Conservation (phyloP, 1,140 invertebrate species). For the Glossosoma conforme region DNA sequence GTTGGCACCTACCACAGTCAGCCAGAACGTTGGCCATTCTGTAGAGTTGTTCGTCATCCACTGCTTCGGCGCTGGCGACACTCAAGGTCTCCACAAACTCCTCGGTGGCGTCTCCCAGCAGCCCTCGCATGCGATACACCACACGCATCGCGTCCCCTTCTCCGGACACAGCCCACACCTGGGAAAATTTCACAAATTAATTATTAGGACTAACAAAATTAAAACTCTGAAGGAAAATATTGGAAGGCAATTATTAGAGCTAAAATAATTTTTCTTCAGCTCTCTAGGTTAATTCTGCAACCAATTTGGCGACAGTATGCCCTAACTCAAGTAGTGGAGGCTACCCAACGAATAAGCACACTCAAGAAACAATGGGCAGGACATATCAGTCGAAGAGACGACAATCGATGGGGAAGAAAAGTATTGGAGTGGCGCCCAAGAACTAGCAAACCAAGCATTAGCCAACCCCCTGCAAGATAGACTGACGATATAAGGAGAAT, state of each 20-base stretch:
- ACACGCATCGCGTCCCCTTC: conserved; percentile 95
- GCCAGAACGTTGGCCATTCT: conserved; percentile 57
- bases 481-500: too few species aligned
- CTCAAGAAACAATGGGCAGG: too few species aligned
- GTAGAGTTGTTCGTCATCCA: conserved; percentile 93
- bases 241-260: not conserved
- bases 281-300: too few species aligned
- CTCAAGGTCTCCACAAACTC: conserved; percentile 92
- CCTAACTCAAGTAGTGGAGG: too few species aligned
- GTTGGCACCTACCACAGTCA: conserved; percentile 44
- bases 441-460: too few species aligned
- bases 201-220: conserved; percentile 8
- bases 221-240: not conserved
- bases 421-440: too few species aligned
- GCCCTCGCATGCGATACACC: conserved; percentile 95
- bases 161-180: conserved; percentile 79
- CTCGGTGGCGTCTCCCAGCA: conserved; percentile 96
- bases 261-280: too few species aligned
- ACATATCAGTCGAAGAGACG: too few species aligned
- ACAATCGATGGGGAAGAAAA: too few species aligned
- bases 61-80: conserved; percentile 80
- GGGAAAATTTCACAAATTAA: conserved; percentile 8
- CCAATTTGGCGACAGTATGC: too few species aligned
- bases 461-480: too few species aligned
- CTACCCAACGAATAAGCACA: too few species aligned